phyloP scores from a whole-genome alignment of 2,797 vertebrate genomes.

The Perodicticus potto region DNA sequence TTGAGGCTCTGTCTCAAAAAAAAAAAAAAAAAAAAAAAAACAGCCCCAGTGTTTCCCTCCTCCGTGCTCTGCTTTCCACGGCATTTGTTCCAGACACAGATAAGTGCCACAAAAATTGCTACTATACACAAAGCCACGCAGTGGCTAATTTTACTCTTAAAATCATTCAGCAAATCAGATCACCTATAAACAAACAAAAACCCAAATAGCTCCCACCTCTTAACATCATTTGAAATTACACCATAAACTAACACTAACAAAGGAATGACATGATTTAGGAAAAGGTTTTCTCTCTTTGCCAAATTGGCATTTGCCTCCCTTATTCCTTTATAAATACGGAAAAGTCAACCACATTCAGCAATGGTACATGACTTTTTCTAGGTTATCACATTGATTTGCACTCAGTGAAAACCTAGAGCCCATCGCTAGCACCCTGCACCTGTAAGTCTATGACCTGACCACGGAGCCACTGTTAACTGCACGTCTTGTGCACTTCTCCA shows the following conservation, averaged over 20 bases:
- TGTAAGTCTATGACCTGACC: slow-evolving; percentile 47
- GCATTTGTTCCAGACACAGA: slow-evolving; percentile 35
- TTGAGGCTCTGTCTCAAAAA: too few relatives aligned
- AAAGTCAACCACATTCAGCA: neutral
- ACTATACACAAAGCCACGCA: slow-evolving; percentile 73
- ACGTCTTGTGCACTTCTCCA: neutral
- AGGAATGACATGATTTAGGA: slow-evolving; percentile 62
- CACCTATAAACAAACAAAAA: slow-evolving; percentile 58
- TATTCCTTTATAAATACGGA: neutral
- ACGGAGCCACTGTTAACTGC: neutral
- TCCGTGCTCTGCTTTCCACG: neutral
- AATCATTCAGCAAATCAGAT: slow-evolving; percentile 79
- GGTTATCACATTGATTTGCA: too few relatives aligned
- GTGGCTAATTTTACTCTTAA: slow-evolving; percentile 79
- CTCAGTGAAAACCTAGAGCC: slow-evolving; percentile 45
- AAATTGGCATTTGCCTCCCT: slow-evolving; percentile 55
- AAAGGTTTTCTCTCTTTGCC: neutral
- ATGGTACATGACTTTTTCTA: neutral
- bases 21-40: too few relatives aligned
- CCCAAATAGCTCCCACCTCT: slow-evolving; percentile 19
- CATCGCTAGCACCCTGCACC: slow-evolving; percentile 31
- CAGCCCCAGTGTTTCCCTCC: slow-evolving; percentile 31
- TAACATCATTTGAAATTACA: slow-evolving; percentile 61
- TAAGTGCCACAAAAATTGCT: neutral
- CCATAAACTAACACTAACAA: slow-evolving; percentile 63